Conservation (phyloP, 2,888 invertebrate species). For the Mystacides longicornis region DNA sequence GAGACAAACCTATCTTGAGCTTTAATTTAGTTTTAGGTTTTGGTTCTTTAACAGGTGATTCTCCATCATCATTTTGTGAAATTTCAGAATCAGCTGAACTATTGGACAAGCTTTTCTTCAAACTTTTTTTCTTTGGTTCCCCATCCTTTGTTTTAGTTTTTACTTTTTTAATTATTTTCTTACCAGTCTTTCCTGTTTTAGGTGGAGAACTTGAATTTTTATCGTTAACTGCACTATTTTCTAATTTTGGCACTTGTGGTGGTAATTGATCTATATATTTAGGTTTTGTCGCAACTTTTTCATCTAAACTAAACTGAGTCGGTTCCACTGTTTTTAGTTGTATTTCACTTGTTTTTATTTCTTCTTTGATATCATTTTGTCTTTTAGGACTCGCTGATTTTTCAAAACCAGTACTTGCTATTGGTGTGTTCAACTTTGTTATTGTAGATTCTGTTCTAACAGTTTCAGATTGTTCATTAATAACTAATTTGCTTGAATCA, state of each 20-base stretch:
- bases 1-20: slow-evolving; percentile 2
- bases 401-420: too few relatives aligned
- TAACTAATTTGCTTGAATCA: too few relatives aligned
- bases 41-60: slow-evolving; percentile 32
- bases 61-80: slow-evolving; percentile 39
- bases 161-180: slow-evolving; percentile 28
- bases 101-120: slow-evolving; percentile 40
- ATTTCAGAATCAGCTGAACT: slow-evolving; percentile 40
- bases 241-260: slow-evolving; percentile 45
- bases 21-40: slow-evolving; percentile 14
- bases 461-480: too few relatives aligned
- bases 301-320: slow-evolving; percentile 27
- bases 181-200: slow-evolving; percentile 18
- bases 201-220: slow-evolving; percentile 15
- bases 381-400: too few relatives aligned
- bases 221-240: slow-evolving; percentile 25
- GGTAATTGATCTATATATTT: slow-evolving; percentile 39
- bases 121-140: slow-evolving; percentile 33
- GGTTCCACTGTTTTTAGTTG: too few relatives aligned
- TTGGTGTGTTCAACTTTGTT: too few relatives aligned
- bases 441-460: too few relatives aligned
- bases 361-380: too few relatives aligned
- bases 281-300: neutral
- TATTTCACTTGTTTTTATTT: too few relatives aligned
- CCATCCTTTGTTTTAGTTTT: slow-evolving; percentile 31